A percentile compares a stretch with the other conserved stretches of the same genome.
Evolutionary conservation across 2,113 vertebrate species (phyloP).

Genomic region (Neolamprologus caudopunctatus): DNA sequence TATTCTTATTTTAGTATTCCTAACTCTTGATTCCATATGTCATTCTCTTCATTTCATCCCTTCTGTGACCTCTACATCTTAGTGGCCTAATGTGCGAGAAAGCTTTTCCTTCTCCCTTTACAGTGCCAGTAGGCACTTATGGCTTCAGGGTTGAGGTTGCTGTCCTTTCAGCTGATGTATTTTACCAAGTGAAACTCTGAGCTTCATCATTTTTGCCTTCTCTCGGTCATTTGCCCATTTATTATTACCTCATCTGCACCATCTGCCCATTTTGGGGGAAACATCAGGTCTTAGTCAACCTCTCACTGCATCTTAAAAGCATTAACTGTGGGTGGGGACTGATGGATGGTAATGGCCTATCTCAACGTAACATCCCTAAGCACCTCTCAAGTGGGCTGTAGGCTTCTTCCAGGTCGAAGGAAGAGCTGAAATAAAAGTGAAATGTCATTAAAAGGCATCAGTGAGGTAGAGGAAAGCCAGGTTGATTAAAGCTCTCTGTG

Average conservation of each 20-base stretch:
- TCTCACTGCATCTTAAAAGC: constrained; percentile 67
- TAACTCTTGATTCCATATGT: constrained; percentile 42
- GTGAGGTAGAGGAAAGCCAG: background rate
- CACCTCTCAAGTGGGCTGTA: constrained; percentile 43
- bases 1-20: constrained; percentile 48
- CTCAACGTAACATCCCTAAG: constrained; percentile 50
- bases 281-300: constrained; percentile 46
- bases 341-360: constrained; percentile 67
- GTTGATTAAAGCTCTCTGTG: background rate
- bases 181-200: constrained; percentile 51
- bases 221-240: constrained; percentile 60
- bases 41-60: constrained; percentile 23
- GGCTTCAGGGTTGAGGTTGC: constrained; percentile 15
- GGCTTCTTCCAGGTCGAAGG: constrained; percentile 46
- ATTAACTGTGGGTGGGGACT: constrained; percentile 63
- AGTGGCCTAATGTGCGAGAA: constrained; percentile 36
- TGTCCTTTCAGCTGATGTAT: constrained; percentile 54
- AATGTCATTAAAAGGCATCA: constrained; percentile 38
- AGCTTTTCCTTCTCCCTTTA: constrained; percentile 21
- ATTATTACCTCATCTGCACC: constrained; percentile 65
- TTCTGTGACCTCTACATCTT: constrained; percentile 36
- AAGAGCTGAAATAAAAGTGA: constrained; percentile 32
- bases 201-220: constrained; percentile 56
- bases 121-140: constrained; percentile 34
- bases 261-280: constrained; percentile 59